Evolutionary conservation across 2,797 vertebrate genomes (phyloP), one percentile per base, ranked within the genome.

Genomic region (Clarias laeviceps): DNA sequence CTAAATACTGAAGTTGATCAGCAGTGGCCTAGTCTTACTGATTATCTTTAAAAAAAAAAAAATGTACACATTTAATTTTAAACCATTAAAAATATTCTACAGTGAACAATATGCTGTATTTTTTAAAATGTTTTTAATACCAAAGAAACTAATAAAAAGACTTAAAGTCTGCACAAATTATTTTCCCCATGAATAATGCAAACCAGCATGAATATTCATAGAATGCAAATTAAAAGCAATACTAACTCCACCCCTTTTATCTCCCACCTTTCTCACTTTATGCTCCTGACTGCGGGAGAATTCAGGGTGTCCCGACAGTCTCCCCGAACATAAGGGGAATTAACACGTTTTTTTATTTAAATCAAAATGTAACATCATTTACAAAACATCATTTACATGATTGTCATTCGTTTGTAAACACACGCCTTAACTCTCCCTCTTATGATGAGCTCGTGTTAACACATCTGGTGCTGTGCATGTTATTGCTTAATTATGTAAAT

Each of bases 71-170:
- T 12, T 9, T 81, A 54, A 66, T 32, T 81, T 81, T 54, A 66
- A 81, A 32, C 40, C 62, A 66, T 81, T 81, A 68, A 81, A 80
- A 54, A 66, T 66, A 68, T 29, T 80, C 37, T 80, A 50, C 50
- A n/a, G 40, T 65, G 9, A 40, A 80, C 65, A 80, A 80, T 66
- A 80, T 65, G 66, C 66, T 50, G 24, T 65, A 45, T 54, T 54
- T 54, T 14, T 68, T 68, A n/a, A n/a, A n/a, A 54, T 81, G 27
- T 54, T 54, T 79, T 68, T 81, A 81, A 81, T 81, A 27, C 79
- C 64, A n/a, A 66, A 54, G 62, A 66, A 81, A 32, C 79, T 22
- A 66, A 27, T 81, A 66, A 81, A 81, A 65, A 80, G 40, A 32
- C 79, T 0, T 27, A 80, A 80, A 45, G 12, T 64, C n/a, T 54